Conservation (phyloP, 2,888 invertebrate genomes). For the Leucozona laternaria region DNA sequence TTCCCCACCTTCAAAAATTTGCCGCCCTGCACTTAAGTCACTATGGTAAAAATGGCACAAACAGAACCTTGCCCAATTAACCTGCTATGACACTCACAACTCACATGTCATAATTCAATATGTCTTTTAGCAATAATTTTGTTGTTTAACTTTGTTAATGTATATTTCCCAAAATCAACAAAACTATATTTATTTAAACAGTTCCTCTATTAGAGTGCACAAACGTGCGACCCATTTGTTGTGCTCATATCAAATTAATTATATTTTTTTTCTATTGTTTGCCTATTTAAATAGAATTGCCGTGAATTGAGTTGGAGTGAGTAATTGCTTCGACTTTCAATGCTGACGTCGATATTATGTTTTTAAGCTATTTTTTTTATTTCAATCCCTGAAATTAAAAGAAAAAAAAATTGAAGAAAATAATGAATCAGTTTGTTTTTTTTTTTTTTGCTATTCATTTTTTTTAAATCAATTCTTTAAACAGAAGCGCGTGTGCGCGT, state of each 20-base stretch:
- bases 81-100: too few species aligned
- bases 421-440: neutral
- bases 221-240: neutral
- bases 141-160: too few species aligned
- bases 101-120: too few species aligned
- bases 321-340: constrained; percentile 14
- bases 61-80: too few species aligned
- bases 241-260: too few species aligned
- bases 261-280: neutral
- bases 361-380: neutral
- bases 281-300: neutral
- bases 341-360: neutral
- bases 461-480: too few species aligned
- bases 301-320: neutral
- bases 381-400: neutral
- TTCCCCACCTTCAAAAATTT: too few species aligned
- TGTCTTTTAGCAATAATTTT: too few species aligned
- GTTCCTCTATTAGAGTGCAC: neutral
- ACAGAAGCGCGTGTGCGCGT: neutral
- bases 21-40: too few species aligned
- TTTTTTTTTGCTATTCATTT: too few species aligned
- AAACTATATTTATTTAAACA: neutral
- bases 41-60: too few species aligned
- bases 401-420: neutral
- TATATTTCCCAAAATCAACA: too few species aligned